Evolutionary conservation across 2,888 invertebrate species (phyloP).

Genomic region (Alviniconcha strummeri): DNA sequence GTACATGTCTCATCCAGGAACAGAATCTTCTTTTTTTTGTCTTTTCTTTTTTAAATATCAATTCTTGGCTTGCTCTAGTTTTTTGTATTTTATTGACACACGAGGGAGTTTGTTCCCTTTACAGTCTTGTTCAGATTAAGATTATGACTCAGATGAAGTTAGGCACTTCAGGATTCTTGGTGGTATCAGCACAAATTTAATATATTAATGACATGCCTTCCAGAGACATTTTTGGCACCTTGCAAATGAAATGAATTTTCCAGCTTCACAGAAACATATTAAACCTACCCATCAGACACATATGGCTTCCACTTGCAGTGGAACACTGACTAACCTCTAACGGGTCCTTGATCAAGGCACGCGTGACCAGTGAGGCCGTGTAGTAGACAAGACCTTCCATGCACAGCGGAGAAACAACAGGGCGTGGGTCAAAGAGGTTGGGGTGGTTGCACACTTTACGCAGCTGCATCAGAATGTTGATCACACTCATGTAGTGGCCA

Average conservation of each 20-base stretch:
- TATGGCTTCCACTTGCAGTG: too few relatives aligned
- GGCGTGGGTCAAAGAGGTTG: slow-evolving; percentile 86
- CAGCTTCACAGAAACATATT: too few relatives aligned
- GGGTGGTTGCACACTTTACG: slow-evolving; percentile 99
- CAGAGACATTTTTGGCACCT: too few relatives aligned
- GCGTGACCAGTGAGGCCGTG: slow-evolving; percentile 80
- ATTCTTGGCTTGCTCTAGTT: too few relatives aligned
- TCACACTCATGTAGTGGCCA: slow-evolving; percentile 95
- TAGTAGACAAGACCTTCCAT: slow-evolving; percentile 81
- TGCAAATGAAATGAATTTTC: too few relatives aligned
- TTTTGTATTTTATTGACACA: background rate
- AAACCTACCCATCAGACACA: too few relatives aligned
- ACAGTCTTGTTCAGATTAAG: too few relatives aligned
- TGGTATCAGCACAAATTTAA: too few relatives aligned
- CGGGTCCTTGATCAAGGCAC: slow-evolving; percentile 83
- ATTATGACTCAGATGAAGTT: too few relatives aligned
- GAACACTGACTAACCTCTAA: slow-evolving; percentile 78
- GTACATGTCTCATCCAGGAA: background rate
- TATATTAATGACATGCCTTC: too few relatives aligned
- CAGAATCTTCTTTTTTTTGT: background rate
- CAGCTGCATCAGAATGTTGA: slow-evolving; percentile 98
- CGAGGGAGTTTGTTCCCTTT: background rate
- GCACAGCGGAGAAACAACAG: slow-evolving; percentile 92
- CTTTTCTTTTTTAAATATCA: too few relatives aligned
- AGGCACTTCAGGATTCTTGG: too few relatives aligned